phyloP scores from a whole-genome alignment of 2,888 invertebrate species.

The Nemotelus pantherinus region DNA sequence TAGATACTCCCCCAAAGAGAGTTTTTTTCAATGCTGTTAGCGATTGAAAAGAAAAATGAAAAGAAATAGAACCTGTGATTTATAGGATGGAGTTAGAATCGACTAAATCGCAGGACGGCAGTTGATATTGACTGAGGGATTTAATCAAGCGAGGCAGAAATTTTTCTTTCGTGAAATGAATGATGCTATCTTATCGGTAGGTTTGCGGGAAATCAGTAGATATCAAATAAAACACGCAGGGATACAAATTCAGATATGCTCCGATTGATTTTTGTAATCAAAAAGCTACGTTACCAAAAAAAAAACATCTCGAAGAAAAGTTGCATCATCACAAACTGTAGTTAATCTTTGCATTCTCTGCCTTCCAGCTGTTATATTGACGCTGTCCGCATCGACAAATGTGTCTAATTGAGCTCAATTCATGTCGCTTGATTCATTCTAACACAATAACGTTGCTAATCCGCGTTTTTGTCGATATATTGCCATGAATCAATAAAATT shows the following conservation, averaged over 20 bases:
- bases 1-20: not conserved
- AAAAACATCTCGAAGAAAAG: too few species aligned
- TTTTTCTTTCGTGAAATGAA: not conserved
- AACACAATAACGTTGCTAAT: not conserved
- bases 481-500: constrained; percentile 17
- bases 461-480: not conserved
- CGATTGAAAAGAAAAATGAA: not conserved
- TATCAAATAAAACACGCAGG: not conserved
- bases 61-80: constrained; percentile 24
- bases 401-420: not conserved
- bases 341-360: too few species aligned
- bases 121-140: not conserved
- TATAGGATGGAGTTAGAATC: constrained; percentile 34
- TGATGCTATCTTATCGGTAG: not conserved
- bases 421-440: not conserved
- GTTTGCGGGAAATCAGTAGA: not conserved
- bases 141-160: constrained; percentile 3
- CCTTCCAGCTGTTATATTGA: too few species aligned
- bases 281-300: too few species aligned
- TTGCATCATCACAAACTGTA: too few species aligned
- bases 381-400: too few species aligned
- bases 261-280: too few species aligned
- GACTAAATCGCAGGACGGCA: not conserved
- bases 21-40: not conserved
- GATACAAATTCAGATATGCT: too few species aligned